phyloP scores from a whole-genome alignment of 2,888 invertebrate genomes.

The Leucophora obtusa region DNA sequence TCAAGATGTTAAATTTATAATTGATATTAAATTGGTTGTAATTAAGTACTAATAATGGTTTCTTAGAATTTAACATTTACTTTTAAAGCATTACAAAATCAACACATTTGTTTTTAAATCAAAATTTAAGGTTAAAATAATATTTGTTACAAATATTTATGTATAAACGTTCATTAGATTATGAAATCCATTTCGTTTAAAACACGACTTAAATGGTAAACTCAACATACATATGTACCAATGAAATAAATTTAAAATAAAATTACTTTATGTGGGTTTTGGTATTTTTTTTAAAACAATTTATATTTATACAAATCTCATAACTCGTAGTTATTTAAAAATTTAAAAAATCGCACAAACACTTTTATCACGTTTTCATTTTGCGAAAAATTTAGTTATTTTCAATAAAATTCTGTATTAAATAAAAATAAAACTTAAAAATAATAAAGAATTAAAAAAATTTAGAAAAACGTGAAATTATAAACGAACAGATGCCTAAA shows the following conservation, averaged over 20 bases:
- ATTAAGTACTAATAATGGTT: not conserved
- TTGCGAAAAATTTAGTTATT: not conserved
- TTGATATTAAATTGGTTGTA: not conserved
- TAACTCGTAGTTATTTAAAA: too few species aligned
- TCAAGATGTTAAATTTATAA: not conserved
- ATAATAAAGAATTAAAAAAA: not conserved
- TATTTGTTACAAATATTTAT: not conserved
- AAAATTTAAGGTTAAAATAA: slow-evolving; percentile 10
- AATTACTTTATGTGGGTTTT: not conserved
- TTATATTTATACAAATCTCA: too few species aligned
- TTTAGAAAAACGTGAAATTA: slow-evolving; percentile 7
- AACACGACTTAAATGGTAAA: slow-evolving; percentile 20
- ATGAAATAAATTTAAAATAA: slow-evolving; percentile 15
- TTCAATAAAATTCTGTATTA: not conserved
- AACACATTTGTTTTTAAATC: not conserved
- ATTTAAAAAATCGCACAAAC: not conserved
- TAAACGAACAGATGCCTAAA: slow-evolving; percentile 30
- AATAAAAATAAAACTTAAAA: not conserved
- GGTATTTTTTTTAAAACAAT: not conserved
- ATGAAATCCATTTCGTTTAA: slow-evolving; percentile 5
- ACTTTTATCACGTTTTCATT: not conserved
- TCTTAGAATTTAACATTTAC: not conserved
- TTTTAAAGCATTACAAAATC: not conserved
- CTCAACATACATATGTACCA: slow-evolving; percentile 18
- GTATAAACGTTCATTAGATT: not conserved